A percentile compares a stretch with the other conserved stretches of the same genome.
Evolutionary conservation across 2,797 vertebrate genomes (phyloP).

Genomic region (Hydrolagus colliei): DNA sequence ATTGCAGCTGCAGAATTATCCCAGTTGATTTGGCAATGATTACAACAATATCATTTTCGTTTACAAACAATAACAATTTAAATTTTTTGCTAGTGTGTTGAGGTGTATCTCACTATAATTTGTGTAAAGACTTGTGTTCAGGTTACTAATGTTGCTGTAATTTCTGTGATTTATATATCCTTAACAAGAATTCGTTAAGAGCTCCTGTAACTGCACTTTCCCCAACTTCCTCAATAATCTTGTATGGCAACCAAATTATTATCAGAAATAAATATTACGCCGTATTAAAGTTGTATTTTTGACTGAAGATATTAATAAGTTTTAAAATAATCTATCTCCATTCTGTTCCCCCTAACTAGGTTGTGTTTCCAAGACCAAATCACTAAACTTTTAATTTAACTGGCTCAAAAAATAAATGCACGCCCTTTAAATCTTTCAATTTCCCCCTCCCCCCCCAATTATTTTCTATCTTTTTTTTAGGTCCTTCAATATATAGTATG

Average conservation of each 20-base stretch:
- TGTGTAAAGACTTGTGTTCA: slow-evolving; percentile 79
- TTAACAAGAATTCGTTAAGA: slow-evolving; percentile 68
- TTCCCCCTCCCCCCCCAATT: too few relatives aligned
- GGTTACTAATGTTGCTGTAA: slow-evolving; percentile 89
- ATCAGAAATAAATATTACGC: slow-evolving; percentile 94
- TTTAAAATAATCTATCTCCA: not conserved
- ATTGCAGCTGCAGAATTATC: slow-evolving; percentile 42
- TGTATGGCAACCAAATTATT: slow-evolving; percentile 94
- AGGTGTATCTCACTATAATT: slow-evolving; percentile 70
- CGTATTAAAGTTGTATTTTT: slow-evolving; percentile 75
- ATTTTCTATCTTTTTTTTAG: not conserved
- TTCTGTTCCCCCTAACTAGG: not conserved
- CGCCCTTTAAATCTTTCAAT: not conserved
- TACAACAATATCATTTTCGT: slow-evolving; percentile 35
- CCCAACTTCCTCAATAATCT: slow-evolving; percentile 72
- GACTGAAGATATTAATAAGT: not conserved
- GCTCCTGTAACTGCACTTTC: slow-evolving; percentile 82
- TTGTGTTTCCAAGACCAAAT: not conserved
- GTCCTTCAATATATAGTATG: too few relatives aligned
- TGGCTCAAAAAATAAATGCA: not conserved
- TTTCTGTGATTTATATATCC: slow-evolving; percentile 86
- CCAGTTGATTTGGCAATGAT: slow-evolving; percentile 59
- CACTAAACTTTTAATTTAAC: not conserved
- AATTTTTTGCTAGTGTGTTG: slow-evolving; percentile 53
- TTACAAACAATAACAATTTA: slow-evolving; percentile 45